Conservation (phyloP, 2,797 vertebrate species). For the Mareca strepera region DNA sequence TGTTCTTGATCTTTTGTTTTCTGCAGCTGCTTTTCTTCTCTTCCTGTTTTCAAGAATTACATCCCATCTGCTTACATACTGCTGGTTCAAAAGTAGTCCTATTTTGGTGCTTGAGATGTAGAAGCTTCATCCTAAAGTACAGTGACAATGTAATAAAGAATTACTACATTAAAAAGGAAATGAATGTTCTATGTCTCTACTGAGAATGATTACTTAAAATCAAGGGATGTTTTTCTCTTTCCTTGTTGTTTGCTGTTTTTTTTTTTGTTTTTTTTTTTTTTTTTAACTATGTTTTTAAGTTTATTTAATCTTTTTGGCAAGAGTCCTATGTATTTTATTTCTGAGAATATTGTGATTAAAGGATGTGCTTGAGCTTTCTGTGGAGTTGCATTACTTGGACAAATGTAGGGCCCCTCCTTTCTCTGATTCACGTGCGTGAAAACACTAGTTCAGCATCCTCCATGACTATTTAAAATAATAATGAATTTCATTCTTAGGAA, state of each 20-base stretch:
- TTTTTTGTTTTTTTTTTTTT: not conserved
- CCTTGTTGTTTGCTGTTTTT: not conserved
- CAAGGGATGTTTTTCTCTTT: not conserved
- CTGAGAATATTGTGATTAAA: not conserved
- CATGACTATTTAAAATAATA: conserved; percentile 17
- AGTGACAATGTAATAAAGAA: not conserved
- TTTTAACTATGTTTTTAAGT: not conserved
- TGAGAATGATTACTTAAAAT: not conserved
- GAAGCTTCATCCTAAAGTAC: not conserved
- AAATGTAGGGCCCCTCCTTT: not conserved
- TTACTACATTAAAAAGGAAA: not conserved
- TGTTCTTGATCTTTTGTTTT: not conserved
- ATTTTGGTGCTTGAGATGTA: not conserved
- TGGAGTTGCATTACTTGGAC: not conserved
- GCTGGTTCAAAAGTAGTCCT: not conserved
- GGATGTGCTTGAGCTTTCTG: not conserved
- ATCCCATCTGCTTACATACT: not conserved
- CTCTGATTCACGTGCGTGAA: not conserved
- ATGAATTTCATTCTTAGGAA: conserved; percentile 13
- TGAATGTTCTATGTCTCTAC: not conserved
- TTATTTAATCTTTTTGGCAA: not conserved
- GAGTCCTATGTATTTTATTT: not conserved
- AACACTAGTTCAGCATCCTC: conserved; percentile 12
- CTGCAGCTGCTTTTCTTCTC: not conserved
- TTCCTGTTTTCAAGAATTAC: not conserved